Conservation (phyloP, 2,113 vertebrate genomes). For the Xiphias gladius region DNA sequence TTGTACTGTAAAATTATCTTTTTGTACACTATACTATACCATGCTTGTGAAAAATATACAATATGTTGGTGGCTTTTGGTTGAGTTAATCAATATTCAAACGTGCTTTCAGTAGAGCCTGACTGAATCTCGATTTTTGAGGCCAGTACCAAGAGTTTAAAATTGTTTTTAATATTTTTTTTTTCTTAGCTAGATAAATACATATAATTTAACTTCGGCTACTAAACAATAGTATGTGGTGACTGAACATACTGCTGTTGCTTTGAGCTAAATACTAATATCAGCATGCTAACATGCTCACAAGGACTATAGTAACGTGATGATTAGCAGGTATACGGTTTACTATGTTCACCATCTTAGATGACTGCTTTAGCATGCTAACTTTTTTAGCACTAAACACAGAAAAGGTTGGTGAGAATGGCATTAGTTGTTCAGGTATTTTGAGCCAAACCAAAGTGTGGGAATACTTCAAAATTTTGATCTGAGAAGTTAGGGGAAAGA, state of each 20-base stretch:
- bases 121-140: too few species aligned
- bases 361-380: not conserved
- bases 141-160: too few species aligned
- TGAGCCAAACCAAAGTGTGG: not conserved
- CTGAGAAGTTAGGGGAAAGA: not conserved
- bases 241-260: not conserved
- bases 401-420: not conserved
- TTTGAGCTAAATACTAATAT: not conserved
- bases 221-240: not conserved
- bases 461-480: not conserved
- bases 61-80: not conserved
- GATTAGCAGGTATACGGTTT: not conserved
- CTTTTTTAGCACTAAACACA: not conserved
- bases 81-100: not conserved
- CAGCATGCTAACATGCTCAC: not conserved
- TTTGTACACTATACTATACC: too few species aligned
- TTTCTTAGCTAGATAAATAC: too few species aligned
- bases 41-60: too few species aligned
- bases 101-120: too few species aligned
- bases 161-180: too few species aligned
- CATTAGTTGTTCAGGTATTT: too few species aligned
- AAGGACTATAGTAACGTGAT: not conserved
- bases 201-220: too few species aligned
- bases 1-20: too few species aligned
- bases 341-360: not conserved